phyloP scores from a whole-genome alignment of 2,113 vertebrate genomes.

The Sinocyclocheilus maitianheensis region DNA sequence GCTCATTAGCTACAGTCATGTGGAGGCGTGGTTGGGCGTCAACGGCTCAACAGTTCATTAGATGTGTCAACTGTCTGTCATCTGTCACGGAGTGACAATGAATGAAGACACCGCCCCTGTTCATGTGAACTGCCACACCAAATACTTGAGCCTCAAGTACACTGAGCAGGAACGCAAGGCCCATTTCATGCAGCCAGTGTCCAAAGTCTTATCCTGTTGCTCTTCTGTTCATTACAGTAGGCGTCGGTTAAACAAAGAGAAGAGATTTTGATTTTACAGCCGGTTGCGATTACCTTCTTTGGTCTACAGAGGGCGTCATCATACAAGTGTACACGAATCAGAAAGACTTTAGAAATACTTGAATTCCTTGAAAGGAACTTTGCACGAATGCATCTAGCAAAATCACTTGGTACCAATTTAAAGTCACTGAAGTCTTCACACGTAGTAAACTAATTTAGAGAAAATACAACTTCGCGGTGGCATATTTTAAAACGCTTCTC shows the following conservation, averaged over 20 bases:
- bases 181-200: background rate
- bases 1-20: slow-evolving; percentile 45
- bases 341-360: no score
- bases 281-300: background rate
- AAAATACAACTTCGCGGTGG: background rate
- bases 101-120: slow-evolving; percentile 30
- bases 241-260: slow-evolving; percentile 1
- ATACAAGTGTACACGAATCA: background rate
- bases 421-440: background rate
- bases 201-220: background rate
- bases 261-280: background rate
- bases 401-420: no score
- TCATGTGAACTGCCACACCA: slow-evolving; percentile 21
- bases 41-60: slow-evolving; percentile 58
- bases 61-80: slow-evolving; percentile 55
- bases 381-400: background rate
- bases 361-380: no score
- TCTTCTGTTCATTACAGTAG: slow-evolving; percentile 8
- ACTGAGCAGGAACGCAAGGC: background rate
- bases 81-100: slow-evolving; percentile 56
- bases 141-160: slow-evolving; percentile 11
- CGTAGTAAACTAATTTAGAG: background rate
- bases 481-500: background rate
- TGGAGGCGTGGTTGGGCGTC: background rate
- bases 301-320: slow-evolving; percentile 3